Base-by-base conservation (phyloP, 1,140 invertebrate species). In the Gerris buenoi region DNA sequence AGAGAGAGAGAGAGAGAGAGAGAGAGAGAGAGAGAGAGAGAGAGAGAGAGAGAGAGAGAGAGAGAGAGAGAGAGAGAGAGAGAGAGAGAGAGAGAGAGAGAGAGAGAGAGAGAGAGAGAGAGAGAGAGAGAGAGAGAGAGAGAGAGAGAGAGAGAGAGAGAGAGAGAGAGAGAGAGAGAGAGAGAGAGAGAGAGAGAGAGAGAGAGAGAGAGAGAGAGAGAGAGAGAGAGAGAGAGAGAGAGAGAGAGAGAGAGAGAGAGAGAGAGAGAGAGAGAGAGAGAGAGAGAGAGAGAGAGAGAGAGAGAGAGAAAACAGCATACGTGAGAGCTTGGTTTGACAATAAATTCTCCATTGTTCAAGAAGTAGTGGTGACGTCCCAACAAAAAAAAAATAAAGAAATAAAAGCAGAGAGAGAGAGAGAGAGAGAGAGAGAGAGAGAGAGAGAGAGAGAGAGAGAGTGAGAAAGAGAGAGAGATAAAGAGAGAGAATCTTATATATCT, bases 41-140 rank as follows among this genome's bases (percentile, higher is more conserved):
- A 22, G 26, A 26, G 27, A 27, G 59, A 27, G 57, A 60, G 56
- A 27, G 56, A 66, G 56, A 58, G 56, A 66, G 59, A 60, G 56
- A 66, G 65, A 58, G 59, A 64, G 63, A 64, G 63, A 60, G 59
- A 60, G 59, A 60, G 56, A 66, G 65, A 66, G 57, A 58, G 65
- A 66, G 57, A 66, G 65, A 66, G 46, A 46, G 58, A 58, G 58
- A 59, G 65, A 66, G 65, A 66, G 65, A 60, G 56, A 66, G 65
- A 66, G 57, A 66, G 29, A 5, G 65, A 56, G 56, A 61, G 59
- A 61, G 29, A 66, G 33, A 57, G 29, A 59, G 65, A 57, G 28
- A 66, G 65, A 58, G 27, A 27, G 57, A n/a, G n/a, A n/a, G n/a
- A n/a, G n/a, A n/a, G n/a, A n/a, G n/a, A n/a, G n/a, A 56, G 46